Base-by-base conservation (phyloP, 2,888 invertebrate species). In the Petrolisthes cinctipes region DNA sequence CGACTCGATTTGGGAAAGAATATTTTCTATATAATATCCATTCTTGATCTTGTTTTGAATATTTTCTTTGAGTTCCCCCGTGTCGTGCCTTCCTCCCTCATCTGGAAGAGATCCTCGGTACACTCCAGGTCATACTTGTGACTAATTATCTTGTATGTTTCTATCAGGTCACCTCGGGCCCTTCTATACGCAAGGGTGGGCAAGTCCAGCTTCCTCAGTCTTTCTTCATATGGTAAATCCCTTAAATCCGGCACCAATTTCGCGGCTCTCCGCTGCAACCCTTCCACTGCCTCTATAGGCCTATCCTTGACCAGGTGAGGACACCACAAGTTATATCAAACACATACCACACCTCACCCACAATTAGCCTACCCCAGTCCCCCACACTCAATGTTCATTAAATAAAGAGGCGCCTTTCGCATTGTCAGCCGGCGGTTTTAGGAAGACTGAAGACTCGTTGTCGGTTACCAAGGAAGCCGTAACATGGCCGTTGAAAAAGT, bases 21-120 rank as follows among this genome's bases (percentile, higher is more conserved):
- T 37, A 78, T 78, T 78, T 78, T 51, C 78, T 78, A 11, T n/a
- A n/a, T n/a, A n/a, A 37, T 78, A 51, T 78, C n/a, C 20, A 78
- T 23, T 37, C 78, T 1, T 37, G 11, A 14, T n/a, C 54, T 78
- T 9, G 78, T 11, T 78, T 78, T 78, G 78, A 78, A 78, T 78
- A 78, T 78, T 6, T 78, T 78, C 78, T 78, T 78, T 17, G 51
- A 51, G n/a, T 51, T 51, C 5, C 78, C 37, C n/a, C 78, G 51
- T 14, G 3, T 78, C 37, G 51, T 37, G 5, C 78, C 37, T 5
- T 78, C 78, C 54, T 78, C 78, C n/a, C 78, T 78, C 78, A 78
- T 78, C 78, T 54, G 51, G 37, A 78, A 78, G 78, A 78, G 7
- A 37, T 54, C 78, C 5, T 23, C 37, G 51, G 14, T 23, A n/a